Evolutionary conservation across 2,888 invertebrate genomes (phyloP).

Genomic region (Amphipyra tragopoginis): DNA sequence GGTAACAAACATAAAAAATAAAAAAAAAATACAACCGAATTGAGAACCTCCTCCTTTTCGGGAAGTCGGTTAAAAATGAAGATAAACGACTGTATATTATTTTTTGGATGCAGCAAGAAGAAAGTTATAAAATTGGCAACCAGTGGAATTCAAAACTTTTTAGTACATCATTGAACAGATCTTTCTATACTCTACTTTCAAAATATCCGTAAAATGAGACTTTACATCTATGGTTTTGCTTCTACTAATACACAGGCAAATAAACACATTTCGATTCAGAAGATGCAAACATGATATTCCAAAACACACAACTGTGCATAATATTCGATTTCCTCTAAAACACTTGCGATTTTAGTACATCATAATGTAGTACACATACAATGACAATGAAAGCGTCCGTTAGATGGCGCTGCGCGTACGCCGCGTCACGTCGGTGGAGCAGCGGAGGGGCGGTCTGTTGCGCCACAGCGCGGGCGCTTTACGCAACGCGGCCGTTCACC

Average conservation of each 20-base stretch:
- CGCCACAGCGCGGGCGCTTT: conserved; percentile 83
- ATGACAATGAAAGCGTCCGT: conserved; percentile 48
- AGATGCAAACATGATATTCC: no score
- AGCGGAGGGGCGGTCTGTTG: conserved; percentile 74
- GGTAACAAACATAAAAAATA: no score
- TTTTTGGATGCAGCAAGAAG: conserved; percentile 27
- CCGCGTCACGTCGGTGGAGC: conserved; percentile 56
- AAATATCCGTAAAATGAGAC: background rate
- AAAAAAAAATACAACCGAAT: no score
- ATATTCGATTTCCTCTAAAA: background rate
- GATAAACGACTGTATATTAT: conserved; percentile 15
- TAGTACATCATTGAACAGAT: background rate
- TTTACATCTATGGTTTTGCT: no score
- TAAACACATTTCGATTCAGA: no score
- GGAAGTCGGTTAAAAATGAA: no score
- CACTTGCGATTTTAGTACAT: conserved; percentile 11
- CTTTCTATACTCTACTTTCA: background rate
- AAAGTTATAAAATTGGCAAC: conserved; percentile 33
- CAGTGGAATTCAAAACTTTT: conserved; percentile 9
- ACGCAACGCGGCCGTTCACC: conserved; percentile 89
- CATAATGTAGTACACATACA: conserved; percentile 11
- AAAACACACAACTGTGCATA: no score
- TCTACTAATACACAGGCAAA: no score
- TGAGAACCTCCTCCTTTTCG: no score
- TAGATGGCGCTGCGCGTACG: conserved; percentile 72